Base-by-base conservation (phyloP, 2,113 vertebrate species). In the Alces alces region DNA sequence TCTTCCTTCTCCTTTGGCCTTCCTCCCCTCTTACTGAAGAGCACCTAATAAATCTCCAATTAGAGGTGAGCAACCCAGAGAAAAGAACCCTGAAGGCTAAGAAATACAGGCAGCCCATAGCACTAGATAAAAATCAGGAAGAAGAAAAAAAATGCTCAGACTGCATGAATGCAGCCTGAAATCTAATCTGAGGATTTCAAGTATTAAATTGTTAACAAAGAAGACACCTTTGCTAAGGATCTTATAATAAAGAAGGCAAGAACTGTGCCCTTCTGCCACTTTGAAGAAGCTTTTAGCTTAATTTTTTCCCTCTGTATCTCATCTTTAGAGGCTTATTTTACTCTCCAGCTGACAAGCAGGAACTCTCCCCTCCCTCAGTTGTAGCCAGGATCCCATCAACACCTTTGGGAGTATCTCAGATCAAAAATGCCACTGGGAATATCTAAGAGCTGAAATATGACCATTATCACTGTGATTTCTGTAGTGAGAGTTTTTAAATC, bases 11-110 rank as follows among this genome's bases (percentile, higher is more conserved):
- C 89, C 82, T 98, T 86, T 55, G 84, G 88, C 86, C 93, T 96
- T 91, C 97, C 95, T 86, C 76, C 86, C 78, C 88, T 92, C 94
- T 97, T 97, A 86, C 54, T 95, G 85, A 94, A 95, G 78, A 97
- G 93, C 30, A 96, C 92, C 91, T 94, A 97, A 98, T 99, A 98
- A 98, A 98, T 99, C 97, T 98, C 80, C 57, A 39, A 84, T 45
- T 87, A 95, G 97, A 97, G 86, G 28, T 43, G 55, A 93, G 89
- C 84, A 96, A 96, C 84, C 88, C 57, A 79, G 95, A 91, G 95
- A 97, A 86, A 97, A 97, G 78, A 83, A 86, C 83, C 96, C 92
- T 95, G 95, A 97, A 98, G 86, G 91, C 86, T 98, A 94, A 92
- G 89, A 95, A 97, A 96, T 0, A 0, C 19, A 98, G 96, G 97